Base-by-base conservation (phyloP, 1,140 invertebrate genomes). In the Lepidotrigona ventralis region DNA sequence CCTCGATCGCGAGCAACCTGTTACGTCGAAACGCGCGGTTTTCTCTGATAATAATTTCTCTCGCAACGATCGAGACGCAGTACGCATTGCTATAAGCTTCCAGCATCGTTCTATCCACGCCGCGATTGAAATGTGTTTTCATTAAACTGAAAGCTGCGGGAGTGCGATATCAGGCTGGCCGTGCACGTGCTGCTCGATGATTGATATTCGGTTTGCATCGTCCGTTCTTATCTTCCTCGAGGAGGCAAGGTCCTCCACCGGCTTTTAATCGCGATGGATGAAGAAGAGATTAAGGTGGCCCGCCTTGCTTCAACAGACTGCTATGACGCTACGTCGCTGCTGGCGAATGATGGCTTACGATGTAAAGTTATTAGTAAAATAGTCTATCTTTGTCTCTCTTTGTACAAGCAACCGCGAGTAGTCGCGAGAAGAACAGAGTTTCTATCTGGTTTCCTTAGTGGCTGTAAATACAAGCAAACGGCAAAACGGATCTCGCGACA, bases 401-500 rank as follows among this genome's bases (percentile, higher is more conserved):
- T 29, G 21, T 19, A 2, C 9, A 19, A 56, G 17, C 5, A 23
- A 33, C 17, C 9, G 15, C 6, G 2, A 2, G 1, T 23, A 26
- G 0, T 2, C 3, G 17, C 11, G 19, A 26, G 15, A 8, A 33
- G 17, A 9, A 54, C 46, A 56, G 33, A 33, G 33, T 58, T 75
- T 58, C 46, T 58, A 77, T 58, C 66, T 15, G 5, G 39, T 23
- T 60, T 19, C n/a, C 29, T 54, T 29, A 23, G 21, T 56, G 46
- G 29, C 11, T 33, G n/a, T 70, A 71, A 79, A 64, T 83, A 72
- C 69, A 19, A n/a, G n/a, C 33, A 77, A 60, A 64, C 8, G 26
- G 15, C 56, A 82, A 77, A n/a, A 69, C 29, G 71, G 58, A 82
- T 82, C 74, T 82, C 74, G 81, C 74, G 77, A 82, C 81, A 82